phyloP scores from a whole-genome alignment of 2,888 invertebrate species.

The Synergus laeviventris region DNA sequence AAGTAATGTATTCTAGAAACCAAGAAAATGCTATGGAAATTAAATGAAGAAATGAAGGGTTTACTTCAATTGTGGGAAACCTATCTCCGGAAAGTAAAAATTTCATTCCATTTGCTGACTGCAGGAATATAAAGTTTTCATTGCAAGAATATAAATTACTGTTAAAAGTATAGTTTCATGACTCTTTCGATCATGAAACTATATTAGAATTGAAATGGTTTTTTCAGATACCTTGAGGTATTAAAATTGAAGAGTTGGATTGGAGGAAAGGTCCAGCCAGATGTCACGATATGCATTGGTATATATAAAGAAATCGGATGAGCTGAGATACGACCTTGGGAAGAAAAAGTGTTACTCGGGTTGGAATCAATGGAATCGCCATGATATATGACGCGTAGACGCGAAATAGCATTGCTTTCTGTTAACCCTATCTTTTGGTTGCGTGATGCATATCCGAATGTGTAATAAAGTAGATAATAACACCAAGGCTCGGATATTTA shows the following conservation, averaged over 20 bases:
- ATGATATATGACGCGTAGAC: constrained; percentile 71
- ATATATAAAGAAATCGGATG: constrained; percentile 19
- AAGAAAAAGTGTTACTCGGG: constrained; percentile 33
- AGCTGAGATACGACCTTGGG: constrained; percentile 40
- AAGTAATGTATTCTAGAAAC: neutral
- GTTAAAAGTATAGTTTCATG: no score
- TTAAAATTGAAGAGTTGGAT: neutral
- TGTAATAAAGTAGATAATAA: constrained; percentile 73
- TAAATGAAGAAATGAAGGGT: neutral
- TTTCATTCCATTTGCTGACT: neutral
- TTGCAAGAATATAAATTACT: no score
- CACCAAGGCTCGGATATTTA: constrained; percentile 70
- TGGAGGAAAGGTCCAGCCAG: neutral
- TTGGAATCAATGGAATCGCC: constrained; percentile 68
- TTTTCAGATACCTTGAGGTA: neutral
- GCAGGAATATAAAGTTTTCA: no score
- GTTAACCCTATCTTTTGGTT: constrained; percentile 66
- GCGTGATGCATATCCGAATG: constrained; percentile 62
- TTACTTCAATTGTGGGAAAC: neutral
- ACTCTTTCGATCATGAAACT: no score
- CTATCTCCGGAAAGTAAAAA: neutral
- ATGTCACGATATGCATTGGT: constrained; percentile 23
- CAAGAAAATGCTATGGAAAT: neutral
- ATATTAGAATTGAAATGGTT: neutral
- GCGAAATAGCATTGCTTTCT: constrained; percentile 68